Evolutionary conservation across 2,797 vertebrate genomes (phyloP).

Genomic region (Gymnoscopelus microlampas): DNA sequence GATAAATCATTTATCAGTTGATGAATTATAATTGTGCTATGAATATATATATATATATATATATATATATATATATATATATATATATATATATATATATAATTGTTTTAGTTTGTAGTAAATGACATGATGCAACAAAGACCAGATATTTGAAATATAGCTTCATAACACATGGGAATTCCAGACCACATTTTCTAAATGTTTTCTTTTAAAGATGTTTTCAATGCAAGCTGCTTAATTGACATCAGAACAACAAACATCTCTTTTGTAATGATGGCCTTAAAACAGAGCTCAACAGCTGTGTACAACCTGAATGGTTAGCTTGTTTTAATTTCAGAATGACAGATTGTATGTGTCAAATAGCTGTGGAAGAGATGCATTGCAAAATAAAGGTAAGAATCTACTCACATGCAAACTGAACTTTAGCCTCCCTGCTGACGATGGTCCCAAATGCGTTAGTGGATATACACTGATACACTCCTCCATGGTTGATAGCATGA

Average conservation of each 20-base stretch:
- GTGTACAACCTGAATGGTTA: neutral
- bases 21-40: no score
- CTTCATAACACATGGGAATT: neutral
- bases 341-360: neutral
- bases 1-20: no score
- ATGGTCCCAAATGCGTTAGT: constrained; percentile 89
- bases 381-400: neutral
- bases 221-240: neutral
- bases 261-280: neutral
- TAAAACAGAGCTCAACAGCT: neutral
- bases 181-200: no score
- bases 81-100: no score
- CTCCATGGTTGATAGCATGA: constrained; percentile 85
- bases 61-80: no score
- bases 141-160: no score
- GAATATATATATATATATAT: no score
- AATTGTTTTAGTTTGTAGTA: no score
- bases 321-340: neutral
- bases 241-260: constrained; percentile 3
- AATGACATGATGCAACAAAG: no score
- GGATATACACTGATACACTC: constrained; percentile 91
- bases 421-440: constrained; percentile 88
- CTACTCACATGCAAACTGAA: constrained; percentile 94
- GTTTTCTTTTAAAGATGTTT: no score
- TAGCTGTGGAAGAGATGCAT: neutral